These are phyloP conservation scores for Trichosurus vulpecula DNA, from an alignment of 2,797 vertebrate species.

Conservation along the genomic window DNA sequence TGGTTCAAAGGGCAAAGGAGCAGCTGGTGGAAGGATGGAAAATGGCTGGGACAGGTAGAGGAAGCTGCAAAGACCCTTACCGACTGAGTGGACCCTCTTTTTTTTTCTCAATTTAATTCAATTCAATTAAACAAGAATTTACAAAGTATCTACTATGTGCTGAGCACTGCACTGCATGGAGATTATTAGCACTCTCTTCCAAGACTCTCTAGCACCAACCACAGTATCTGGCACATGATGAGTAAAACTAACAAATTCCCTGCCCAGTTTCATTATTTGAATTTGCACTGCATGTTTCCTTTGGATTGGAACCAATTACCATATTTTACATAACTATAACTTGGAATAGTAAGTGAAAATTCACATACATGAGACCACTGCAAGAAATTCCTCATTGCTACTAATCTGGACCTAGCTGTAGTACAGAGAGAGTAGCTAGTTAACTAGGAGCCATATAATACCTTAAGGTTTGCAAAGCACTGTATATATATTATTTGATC, in stretches of 20 bases:
- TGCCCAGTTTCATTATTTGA: neutral
- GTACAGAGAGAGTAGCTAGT: neutral
- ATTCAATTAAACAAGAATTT: neutral
- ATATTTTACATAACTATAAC: neutral
- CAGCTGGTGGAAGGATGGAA: neutral
- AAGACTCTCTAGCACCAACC: neutral
- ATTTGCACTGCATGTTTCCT: neutral
- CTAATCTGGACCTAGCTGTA: neutral
- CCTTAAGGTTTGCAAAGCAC: neutral
- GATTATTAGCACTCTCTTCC: neutral
- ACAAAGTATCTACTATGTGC: neutral
- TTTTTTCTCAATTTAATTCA: neutral
- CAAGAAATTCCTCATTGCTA: neutral
- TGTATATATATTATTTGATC: neutral
- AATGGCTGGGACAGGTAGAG: neutral
- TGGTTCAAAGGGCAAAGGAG: neutral
- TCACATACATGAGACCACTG: neutral
- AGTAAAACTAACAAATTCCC: neutral
- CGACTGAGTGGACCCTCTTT: neutral
- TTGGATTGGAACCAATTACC: neutral
- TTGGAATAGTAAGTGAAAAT: neutral
- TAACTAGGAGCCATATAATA: neutral
- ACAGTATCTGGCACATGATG: neutral
- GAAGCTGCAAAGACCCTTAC: neutral
- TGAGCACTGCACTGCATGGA: neutral